Evolutionary conservation across 1,140 invertebrate genomes (phyloP).

Genomic region (Hesperophylax magnus): DNA sequence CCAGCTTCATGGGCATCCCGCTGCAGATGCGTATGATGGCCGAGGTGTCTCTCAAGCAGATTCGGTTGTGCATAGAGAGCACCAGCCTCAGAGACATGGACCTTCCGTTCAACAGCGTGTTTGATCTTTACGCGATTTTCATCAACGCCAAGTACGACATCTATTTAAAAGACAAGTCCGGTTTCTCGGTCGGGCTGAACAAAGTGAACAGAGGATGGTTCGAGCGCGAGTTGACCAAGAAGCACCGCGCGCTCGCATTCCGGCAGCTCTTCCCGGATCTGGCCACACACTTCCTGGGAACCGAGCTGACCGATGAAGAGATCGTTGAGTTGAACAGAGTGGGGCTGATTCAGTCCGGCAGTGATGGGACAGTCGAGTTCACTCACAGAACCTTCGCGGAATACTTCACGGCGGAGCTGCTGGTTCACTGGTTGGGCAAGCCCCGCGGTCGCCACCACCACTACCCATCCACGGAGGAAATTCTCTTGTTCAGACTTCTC

Average conservation of each 20-base stretch:
- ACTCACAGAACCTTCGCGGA: neutral
- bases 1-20: neutral
- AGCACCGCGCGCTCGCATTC: neutral
- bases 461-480: neutral
- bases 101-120: neutral
- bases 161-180: constrained; percentile 1
- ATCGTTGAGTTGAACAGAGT: neutral
- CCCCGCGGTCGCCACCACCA: neutral
- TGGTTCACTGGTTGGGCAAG: neutral
- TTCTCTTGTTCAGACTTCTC: neutral
- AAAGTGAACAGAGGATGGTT: neutral
- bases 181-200: neutral
- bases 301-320: neutral
- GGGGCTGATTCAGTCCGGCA: neutral
- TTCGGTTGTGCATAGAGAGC: too few species aligned
- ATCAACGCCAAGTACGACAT: neutral
- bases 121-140: neutral
- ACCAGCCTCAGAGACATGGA: neutral
- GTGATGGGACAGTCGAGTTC: neutral
- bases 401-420: neutral
- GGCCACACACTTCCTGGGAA: neutral
- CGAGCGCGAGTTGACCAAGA: neutral
- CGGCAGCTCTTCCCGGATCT: neutral
- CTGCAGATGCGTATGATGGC: constrained; percentile 20
- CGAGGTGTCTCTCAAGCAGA: neutral